Percentiles rank a stretch among this genome's conserved stretches.
phyloP scores from a whole-genome alignment of 2,113 vertebrate genomes.

The Thamnophis sirtalis region DNA sequence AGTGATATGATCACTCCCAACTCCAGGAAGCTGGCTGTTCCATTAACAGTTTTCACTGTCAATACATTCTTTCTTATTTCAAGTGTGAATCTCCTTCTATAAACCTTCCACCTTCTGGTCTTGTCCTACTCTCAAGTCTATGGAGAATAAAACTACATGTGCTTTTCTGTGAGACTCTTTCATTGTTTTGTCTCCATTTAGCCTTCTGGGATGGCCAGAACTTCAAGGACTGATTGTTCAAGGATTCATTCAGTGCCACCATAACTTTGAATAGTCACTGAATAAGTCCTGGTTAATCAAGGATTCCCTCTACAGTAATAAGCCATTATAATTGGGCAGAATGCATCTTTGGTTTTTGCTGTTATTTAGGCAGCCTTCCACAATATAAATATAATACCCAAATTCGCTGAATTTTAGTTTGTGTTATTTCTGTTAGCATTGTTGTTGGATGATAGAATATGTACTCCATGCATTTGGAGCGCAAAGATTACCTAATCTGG shows the following conservation, averaged over 20 bases:
- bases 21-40: not conserved
- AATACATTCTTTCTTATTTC: too few relatives aligned
- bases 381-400: not conserved
- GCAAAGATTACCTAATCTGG: not conserved
- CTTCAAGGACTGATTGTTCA: not conserved
- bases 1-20: not conserved
- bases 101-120: not conserved
- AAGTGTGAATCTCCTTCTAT: not conserved
- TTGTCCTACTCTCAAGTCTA: not conserved
- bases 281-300: not conserved
- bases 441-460: not conserved
- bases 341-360: not conserved
- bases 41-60: too few relatives aligned
- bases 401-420: not conserved
- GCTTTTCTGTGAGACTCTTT: not conserved
- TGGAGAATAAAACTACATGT: not conserved
- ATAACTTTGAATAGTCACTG: not conserved
- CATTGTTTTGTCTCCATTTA: not conserved
- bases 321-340: not conserved
- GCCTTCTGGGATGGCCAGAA: not conserved
- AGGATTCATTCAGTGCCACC: not conserved
- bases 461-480: not conserved
- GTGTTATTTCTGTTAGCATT: not conserved
- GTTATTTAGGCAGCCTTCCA: not conserved
- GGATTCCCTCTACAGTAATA: not conserved